phyloP scores from a whole-genome alignment of 92 coral and sea anemone genomes.

The Epizoanthus fatuus region DNA sequence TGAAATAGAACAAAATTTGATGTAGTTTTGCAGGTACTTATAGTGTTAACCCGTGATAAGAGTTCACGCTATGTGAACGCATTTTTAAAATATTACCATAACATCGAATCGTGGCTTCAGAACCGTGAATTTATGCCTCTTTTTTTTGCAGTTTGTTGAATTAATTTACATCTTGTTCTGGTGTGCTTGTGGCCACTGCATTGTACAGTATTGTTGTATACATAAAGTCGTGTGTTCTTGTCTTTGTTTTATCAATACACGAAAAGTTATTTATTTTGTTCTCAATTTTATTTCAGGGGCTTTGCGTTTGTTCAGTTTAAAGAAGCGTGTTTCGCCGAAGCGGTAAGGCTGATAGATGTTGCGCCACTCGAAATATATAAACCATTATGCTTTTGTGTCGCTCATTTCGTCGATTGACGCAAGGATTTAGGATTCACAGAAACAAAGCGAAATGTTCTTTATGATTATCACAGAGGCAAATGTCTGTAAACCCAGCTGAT shows the following conservation, averaged over 20 bases:
- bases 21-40: not conserved
- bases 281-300: slow-evolving; percentile 83
- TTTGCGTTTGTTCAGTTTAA: slow-evolving; percentile 98
- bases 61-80: slow-evolving; percentile 3
- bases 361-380: not conserved
- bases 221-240: slow-evolving; percentile 45
- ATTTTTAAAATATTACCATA: slow-evolving; percentile 30
- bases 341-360: slow-evolving; percentile 56
- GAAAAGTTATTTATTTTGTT: slow-evolving; percentile 40
- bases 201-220: slow-evolving; percentile 34
- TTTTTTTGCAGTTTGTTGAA: not conserved
- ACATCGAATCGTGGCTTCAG: not conserved
- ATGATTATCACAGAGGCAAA: slow-evolving; percentile 21
- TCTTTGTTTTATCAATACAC: slow-evolving; percentile 39
- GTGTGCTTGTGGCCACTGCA: slow-evolving; percentile 27
- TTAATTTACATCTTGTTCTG: not conserved
- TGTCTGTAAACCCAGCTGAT: not conserved
- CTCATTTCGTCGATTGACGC: slow-evolving; percentile 8
- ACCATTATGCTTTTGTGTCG: slow-evolving; percentile 1
- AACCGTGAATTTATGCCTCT: not conserved
- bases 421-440: not conserved
- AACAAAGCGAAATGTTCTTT: slow-evolving; percentile 20
- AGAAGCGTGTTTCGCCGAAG: slow-evolving; percentile 80
- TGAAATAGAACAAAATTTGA: slow-evolving; percentile 11
- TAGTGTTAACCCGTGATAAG: not conserved